Base-by-base conservation (phyloP, 1,140 invertebrate genomes). In the Orchestia grillus region DNA sequence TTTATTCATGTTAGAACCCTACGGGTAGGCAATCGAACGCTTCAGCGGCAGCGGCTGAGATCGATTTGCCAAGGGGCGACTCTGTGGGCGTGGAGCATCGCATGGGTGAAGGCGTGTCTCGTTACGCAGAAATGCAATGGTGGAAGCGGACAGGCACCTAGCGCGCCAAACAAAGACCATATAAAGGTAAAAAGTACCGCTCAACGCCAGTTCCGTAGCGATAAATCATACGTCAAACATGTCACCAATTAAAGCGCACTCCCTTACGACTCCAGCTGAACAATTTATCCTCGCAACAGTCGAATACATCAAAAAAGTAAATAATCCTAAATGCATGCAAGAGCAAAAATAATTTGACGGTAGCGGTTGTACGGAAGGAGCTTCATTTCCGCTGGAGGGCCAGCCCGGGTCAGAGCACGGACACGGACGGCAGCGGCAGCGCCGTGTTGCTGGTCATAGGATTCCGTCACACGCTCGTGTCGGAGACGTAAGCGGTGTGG, bases 301-400 rank as follows among this genome's bases (percentile, higher is more conserved):
- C 62, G 11, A 77, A 77, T 28, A 36, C 28, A 36, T 15, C 62
- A 77, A 77, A 77, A 77, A 77, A 15, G 62, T 19, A 90, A 90
- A 42, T 90, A 42, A 90, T 44, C 88, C 36, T 44, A 90, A 90
- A 42, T 90, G 88, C 88, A 42, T 42, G 88, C 88, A 90, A 43
- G 42, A 41, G 43, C 88, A 90, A 36, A 36, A 77, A 90, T 90
- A 42, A 90, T 90, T 90, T 42, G 41, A 90, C 88, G 88, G 88
- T 42, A 90, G 88, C 41, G 41, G 88, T 90, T 41, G 43, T 90
- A 90, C 88, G 88, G 88, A 90, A 90, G 88, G 88, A 11, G 88
- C 15, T 90, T 90, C 88, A 90, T 90, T 90, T 90, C 88, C 88
- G 88, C 88, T 90, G 88, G 41, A 28, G 41, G 41, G 41, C n/a